Evolutionary conservation across 1,140 invertebrate species (phyloP), one percentile per base, ranked within the genome.

Genomic region (Dryas iulia): DNA sequence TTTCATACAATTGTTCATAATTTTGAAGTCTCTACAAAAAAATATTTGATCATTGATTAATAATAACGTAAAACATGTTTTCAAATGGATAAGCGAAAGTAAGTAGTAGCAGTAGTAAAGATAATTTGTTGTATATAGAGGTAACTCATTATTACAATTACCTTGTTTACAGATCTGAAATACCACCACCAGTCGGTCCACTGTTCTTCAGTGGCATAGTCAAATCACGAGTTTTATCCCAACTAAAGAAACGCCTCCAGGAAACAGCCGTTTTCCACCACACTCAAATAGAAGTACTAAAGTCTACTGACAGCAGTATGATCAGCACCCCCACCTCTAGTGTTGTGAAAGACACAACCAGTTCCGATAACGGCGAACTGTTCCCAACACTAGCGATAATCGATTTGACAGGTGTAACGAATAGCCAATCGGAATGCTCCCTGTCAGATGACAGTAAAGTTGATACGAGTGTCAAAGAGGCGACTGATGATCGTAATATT

Each of bases 131-230:
- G n/a, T n/a, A n/a, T n/a, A n/a, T n/a, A n/a, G n/a, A n/a, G n/a
- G n/a, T n/a, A n/a, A n/a, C n/a, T n/a, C n/a, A n/a, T 39, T 39
- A 39, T 39, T 4, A 39, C 6, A 14, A 14, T 18, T 14, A 39
- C n/a, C n/a, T 39, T 39, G 0, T 5, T 60, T 71, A n/a, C 66
- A 84, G 83, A 14, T 63, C 69, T 10, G 76, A 79, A n/a, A 31
- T 69, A 53, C 67, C 73, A 4, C 66, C 77, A 5, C 79, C 88
- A 10, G 62, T 84, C 3, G 87, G 89, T 0, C 83, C 86, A 7
- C 56, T 86, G 10, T 87, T 87, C 75, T 91, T 86, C 71, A 86
- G 82, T 35, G 89, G 87, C 0, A 61, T 91, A 12, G 74, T 89
- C n/a, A 89, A 89, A 59, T 84, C 86, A 0, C 71, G 86, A 3